Percentiles rank a stretch among this genome's conserved stretches.
Evolutionary conservation across 2,113 vertebrate genomes (phyloP).

Genomic region (Anguilla japonica): DNA sequence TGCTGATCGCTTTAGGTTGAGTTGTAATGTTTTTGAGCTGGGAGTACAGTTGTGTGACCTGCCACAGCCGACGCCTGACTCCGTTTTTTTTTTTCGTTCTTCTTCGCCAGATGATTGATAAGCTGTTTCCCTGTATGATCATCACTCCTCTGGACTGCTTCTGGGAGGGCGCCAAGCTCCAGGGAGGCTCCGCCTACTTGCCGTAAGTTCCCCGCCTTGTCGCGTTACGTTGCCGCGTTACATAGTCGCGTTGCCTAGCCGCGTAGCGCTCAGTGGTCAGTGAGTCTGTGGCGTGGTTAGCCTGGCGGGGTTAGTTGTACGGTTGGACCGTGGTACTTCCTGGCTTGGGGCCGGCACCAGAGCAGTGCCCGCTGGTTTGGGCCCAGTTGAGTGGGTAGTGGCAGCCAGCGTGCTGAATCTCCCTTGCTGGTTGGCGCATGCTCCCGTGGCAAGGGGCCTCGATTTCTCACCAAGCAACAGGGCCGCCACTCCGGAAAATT

Average conservation of each 20-base stretch:
- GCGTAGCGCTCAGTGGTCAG: no score
- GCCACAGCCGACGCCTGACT: neutral
- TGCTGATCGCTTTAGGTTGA: neutral
- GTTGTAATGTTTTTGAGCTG: neutral
- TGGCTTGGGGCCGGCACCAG: neutral
- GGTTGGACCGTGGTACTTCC: neutral
- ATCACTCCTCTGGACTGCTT: conserved; percentile 97
- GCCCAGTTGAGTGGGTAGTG: no score
- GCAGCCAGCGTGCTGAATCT: neutral
- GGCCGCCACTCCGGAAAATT: neutral
- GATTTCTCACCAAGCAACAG: neutral
- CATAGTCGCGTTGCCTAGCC: no score
- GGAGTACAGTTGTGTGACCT: no score
- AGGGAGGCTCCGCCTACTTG: conserved; percentile 95
- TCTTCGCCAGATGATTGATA: conserved; percentile 91
- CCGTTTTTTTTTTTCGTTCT: neutral
- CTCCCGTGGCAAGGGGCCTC: neutral
- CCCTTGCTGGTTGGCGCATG: neutral
- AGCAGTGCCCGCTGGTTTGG: neutral
- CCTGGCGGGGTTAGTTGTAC: neutral
- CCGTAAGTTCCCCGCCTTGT: conserved; percentile 79
- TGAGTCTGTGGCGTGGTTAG: no score
- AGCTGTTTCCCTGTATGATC: conserved; percentile 98
- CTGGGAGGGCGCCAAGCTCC: conserved; percentile 97
- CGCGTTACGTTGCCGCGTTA: neutral